Percentiles rank a stretch among this genome's conserved stretches.
These are phyloP conservation scores for Falcunculus frontatus DNA, from an alignment of 2,113 vertebrate genomes.

Conservation along the genomic window DNA sequence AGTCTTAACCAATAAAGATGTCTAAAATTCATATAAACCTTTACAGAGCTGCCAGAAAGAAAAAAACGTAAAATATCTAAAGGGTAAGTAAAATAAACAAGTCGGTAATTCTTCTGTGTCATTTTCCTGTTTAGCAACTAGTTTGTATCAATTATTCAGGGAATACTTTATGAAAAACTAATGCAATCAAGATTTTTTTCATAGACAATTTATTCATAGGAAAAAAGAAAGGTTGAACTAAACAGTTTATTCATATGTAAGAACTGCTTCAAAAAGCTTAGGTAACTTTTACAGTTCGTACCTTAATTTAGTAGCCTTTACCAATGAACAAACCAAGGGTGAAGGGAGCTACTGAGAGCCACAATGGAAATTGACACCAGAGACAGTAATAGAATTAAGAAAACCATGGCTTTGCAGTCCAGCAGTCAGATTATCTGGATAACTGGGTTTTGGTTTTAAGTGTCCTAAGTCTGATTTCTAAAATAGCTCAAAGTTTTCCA, in stretches of 20 bases:
- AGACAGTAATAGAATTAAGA: not conserved
- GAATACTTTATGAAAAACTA: not conserved
- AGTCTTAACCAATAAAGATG: not conserved
- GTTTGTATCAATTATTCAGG: not conserved
- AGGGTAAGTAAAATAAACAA: not conserved
- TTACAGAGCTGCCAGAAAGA: not conserved
- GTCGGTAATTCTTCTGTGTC: not conserved
- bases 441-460: not conserved
- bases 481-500: not conserved
- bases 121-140: not conserved
- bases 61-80: not conserved
- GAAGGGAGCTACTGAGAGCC: not conserved
- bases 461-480: not conserved
- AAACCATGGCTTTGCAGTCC: not conserved
- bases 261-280: not conserved
- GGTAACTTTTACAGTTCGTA: not conserved
- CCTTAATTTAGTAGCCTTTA: not conserved
- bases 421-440: not conserved
- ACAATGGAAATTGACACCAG: not conserved
- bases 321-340: not conserved
- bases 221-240: not conserved
- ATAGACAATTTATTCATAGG: not conserved
- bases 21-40: not conserved
- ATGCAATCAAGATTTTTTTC: not conserved
- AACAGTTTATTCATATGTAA: not conserved